Evolutionary conservation across 2,888 invertebrate species (phyloP).

Genomic region (Gastrophysa polygoni): DNA sequence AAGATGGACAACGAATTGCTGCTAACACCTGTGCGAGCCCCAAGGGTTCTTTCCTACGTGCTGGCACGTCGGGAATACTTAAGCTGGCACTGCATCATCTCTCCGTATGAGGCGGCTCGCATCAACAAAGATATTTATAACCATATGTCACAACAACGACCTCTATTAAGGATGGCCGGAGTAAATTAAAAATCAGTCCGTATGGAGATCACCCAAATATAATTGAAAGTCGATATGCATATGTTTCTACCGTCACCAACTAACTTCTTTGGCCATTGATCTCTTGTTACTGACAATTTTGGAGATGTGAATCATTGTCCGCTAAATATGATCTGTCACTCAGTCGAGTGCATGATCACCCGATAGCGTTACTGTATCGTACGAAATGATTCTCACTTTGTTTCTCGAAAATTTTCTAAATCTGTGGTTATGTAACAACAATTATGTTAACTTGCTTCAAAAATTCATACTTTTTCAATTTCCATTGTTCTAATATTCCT

Average conservation of each 20-base stretch:
- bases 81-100: constrained; percentile 35
- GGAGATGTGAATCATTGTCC: neutral
- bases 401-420: too few species aligned
- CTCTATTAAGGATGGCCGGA: constrained; percentile 35
- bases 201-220: neutral
- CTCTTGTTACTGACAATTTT: neutral
- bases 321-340: neutral
- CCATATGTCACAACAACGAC: constrained; percentile 46
- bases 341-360: too few species aligned
- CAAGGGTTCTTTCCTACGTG: constrained; percentile 51
- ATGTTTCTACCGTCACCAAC: too few species aligned
- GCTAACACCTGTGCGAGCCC: constrained; percentile 56
- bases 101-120: constrained; percentile 20
- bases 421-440: too few species aligned
- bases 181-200: constrained; percentile 37
- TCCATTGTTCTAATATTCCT: too few species aligned
- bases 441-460: too few species aligned
- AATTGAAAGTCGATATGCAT: neutral
- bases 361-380: too few species aligned
- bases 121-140: constrained; percentile 43
- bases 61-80: constrained; percentile 49
- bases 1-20: constrained; percentile 49
- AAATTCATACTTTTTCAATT: too few species aligned
- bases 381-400: too few species aligned
- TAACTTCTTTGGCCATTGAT: too few species aligned